Evolutionary conservation across 1,140 invertebrate genomes (phyloP).

Genomic region (Aphaenogaster rudis): DNA sequence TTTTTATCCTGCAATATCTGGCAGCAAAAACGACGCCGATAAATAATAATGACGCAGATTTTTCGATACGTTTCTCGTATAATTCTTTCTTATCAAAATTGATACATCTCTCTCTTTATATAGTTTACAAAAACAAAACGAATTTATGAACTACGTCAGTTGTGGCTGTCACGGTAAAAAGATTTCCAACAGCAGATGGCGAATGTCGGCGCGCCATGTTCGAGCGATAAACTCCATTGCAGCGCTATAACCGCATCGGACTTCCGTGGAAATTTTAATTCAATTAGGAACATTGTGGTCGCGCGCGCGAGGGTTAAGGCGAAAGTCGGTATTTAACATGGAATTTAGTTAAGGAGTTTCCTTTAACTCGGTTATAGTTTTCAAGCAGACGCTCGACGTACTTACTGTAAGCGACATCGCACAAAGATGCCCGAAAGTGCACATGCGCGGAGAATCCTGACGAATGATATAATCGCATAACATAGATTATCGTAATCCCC

Average conservation of each 20-base stretch:
- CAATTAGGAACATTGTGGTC: constrained; percentile 70
- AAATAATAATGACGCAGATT: constrained; percentile 16
- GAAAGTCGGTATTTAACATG: constrained; percentile 75
- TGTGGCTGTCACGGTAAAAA: constrained; percentile 30
- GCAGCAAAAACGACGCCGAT: not conserved
- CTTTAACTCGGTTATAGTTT: constrained; percentile 75
- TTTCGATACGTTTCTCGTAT: not conserved
- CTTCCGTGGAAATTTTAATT: constrained; percentile 72
- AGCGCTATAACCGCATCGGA: constrained; percentile 69
- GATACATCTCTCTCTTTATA: not conserved
- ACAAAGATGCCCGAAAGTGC: constrained; percentile 35
- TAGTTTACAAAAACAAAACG: not conserved
- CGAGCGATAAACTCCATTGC: constrained; percentile 67
- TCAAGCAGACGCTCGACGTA: constrained; percentile 62
- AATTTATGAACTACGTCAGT: constrained; percentile 11
- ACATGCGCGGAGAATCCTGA: not conserved
- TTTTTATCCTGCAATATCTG: not conserved
- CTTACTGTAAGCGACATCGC: constrained; percentile 46
- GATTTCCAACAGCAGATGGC: constrained; percentile 7
- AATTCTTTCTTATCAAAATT: constrained; percentile 10
- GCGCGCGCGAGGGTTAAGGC: constrained; percentile 66
- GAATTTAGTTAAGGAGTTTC: constrained; percentile 79
- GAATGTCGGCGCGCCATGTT: constrained; percentile 48
- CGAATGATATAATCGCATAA: constrained; percentile 9
- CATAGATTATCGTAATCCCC: not conserved